Base-by-base conservation (phyloP, 2,797 vertebrate genomes). In the Lates japonicus region DNA sequence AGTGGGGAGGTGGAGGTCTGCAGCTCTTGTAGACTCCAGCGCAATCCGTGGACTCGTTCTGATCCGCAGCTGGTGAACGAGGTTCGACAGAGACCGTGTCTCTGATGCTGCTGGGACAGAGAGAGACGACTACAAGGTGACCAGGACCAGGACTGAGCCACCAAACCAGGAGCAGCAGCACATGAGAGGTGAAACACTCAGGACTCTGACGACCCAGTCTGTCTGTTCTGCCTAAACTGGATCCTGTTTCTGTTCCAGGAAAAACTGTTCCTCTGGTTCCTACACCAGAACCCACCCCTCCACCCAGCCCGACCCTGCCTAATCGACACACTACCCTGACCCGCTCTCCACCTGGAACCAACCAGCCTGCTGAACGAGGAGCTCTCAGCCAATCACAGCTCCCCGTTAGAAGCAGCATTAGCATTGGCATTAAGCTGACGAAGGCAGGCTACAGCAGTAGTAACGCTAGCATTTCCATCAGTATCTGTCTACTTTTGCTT, bases 201-300 rank as follows among this genome's bases (percentile, higher is more conserved):
- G 7, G 25, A 49, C 6, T 3, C 44, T 3, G 1, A 44, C 25
- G 7, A 12, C 5, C 49, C 22, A 6, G 25, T 13, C 5, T 35
- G 11, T 61, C 2, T 54, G 10, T 51, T 35, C 35, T 46, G 41
- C 19, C 12, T 17, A 25, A 58, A 31, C 54, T 35, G 1, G 72
- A 25, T 65, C 44, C 42, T 71, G 11, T 39, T 51, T 81, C 68
- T 85, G 17, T 66, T 78, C 19, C 86, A 97, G 96, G 88, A 92
- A 11, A 58, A 68, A 37, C 44, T 0, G 10, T 67, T 1, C 33
- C 69, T 8, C 66, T 75, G 71, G 63, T 89, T 16, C 49, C 86
- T 35, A 96, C 97, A 41, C 97, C 96, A 5, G 74, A 93, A 72
- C 94, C 94, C 6, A 98, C 97, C 14, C 98, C 98, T 0, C 92